Evolutionary conservation across 1,140 invertebrate genomes (phyloP), one percentile per base, ranked within the genome.

Genomic region (Neodiprion pinetum): DNA sequence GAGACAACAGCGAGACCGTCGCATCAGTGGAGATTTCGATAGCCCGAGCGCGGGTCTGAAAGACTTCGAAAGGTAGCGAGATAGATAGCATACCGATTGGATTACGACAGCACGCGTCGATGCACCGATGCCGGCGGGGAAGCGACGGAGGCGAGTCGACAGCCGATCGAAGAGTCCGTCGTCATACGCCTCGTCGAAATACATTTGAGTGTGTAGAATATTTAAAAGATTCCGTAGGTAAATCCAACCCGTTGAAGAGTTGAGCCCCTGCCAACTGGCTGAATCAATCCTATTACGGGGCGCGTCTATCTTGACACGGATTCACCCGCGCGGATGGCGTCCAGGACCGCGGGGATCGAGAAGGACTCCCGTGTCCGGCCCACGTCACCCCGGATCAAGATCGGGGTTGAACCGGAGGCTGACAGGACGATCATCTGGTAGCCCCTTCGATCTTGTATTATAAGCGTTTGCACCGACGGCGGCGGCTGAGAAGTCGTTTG

Each of bases 151-250:
- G 53, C 53, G 7, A 61, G 53, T 61, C 53, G 53, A 61, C 53
- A 61, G 53, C 53, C 53, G 53, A 61, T 61, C 53, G 53, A 61
- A 61, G 3, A 61, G 53, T 8, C 53, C 53, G 53, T 61, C 53
- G n/a, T 61, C 53, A 61, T 61, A 61, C n/a, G 53, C 53, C 53
- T 61, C 53, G 53, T 61, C 53, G 53, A 61, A 61, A 61, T 61
- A 61, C 11, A 61, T 61, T 61, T 61, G 8, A 61, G 53, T 61
- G 28, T 40, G 28, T 40, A 61, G 11, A 61, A 14, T 61, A 61
- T 61, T 61, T 61, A 7, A 61, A 12, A 61, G n/a, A 61, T 5
- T 14, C 11, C n/a, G 11, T 17, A 61, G 4, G n/a, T 17, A 17
- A 61, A 61, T 61, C n/a, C 53, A 12, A 14, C 53, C 53, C 53